These are phyloP conservation scores for Tyrophagus putrescentiae DNA, from an alignment of 1,140 invertebrate genomes.

Conservation along the genomic window DNA sequence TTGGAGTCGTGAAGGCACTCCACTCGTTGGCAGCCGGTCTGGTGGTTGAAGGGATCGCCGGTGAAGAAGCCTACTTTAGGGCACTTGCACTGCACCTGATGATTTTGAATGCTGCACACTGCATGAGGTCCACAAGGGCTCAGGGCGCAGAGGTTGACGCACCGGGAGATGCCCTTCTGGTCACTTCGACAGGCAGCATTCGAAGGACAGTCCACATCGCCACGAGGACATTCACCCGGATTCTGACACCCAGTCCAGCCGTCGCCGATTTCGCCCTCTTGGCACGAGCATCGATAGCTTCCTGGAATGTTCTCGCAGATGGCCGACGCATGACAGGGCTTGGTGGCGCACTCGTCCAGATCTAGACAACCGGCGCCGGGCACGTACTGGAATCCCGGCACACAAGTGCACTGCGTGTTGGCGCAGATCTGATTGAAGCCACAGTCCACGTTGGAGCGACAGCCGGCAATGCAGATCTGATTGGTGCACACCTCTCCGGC, in stretches of 20 bases:
- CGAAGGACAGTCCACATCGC: conserved; percentile 28
- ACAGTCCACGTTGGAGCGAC: conserved; percentile 63
- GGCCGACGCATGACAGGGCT: conserved; percentile 24
- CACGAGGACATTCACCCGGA: conserved; percentile 28
- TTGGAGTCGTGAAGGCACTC: conserved; percentile 30
- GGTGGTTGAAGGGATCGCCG: conserved; percentile 28
- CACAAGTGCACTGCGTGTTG: conserved; percentile 52
- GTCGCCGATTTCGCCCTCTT: conserved; percentile 58
- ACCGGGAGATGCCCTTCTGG: conserved; percentile 30
- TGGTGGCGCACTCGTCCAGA: conserved; percentile 46
- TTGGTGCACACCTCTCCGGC: conserved; percentile 72
- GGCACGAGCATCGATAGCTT: conserved; percentile 63
- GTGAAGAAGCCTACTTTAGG: conserved; percentile 27
- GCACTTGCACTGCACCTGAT: conserved; percentile 27
- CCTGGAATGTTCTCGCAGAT: conserved; percentile 58
- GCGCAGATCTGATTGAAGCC: conserved; percentile 59
- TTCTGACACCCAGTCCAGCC: conserved; percentile 35
- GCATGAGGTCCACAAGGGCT: conserved; percentile 29
- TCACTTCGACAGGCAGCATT: conserved; percentile 29
- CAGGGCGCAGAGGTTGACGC: conserved; percentile 32
- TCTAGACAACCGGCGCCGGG: conserved; percentile 31
- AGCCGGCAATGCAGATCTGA: conserved; percentile 49
- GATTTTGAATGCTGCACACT: conserved; percentile 27
- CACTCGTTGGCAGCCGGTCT: conserved; percentile 36
- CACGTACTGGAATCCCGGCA: conserved; percentile 29